Evolutionary conservation across 2,797 vertebrate genomes (phyloP).

Genomic region (Hippoglossus hippoglossus): DNA sequence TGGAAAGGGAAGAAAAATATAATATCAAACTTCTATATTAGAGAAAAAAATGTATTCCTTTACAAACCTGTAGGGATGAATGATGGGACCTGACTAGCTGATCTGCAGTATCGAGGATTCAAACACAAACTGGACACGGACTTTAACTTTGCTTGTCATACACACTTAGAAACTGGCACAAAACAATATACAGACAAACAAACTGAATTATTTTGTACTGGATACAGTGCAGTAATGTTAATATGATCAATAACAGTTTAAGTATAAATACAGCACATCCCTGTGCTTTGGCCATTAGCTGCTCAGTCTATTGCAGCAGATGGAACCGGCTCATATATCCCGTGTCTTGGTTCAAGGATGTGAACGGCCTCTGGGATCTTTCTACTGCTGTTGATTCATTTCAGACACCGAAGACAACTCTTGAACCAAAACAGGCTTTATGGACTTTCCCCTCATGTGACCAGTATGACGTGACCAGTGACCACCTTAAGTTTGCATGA

Average conservation of each 20-base stretch:
- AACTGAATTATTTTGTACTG: neutral
- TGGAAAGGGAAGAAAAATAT: neutral
- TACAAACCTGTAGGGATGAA: conserved; percentile 1
- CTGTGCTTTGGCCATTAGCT: neutral
- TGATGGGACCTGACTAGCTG: neutral
- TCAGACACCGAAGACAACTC: no score
- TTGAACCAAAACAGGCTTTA: no score
- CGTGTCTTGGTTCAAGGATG: no score
- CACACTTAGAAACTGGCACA: neutral
- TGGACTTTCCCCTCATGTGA: no score
- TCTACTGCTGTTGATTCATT: no score
- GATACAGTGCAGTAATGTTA: neutral
- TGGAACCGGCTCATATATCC: neutral
- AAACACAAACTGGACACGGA: no score
- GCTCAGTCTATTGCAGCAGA: neutral
- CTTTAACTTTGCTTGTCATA: neutral
- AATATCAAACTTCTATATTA: conserved; percentile 5
- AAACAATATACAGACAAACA: neutral
- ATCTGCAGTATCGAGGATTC: neutral
- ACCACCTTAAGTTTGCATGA: no score
- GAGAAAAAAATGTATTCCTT: neutral
- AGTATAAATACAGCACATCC: neutral
- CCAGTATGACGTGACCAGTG: no score
- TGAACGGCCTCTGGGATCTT: no score
- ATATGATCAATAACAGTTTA: neutral